Conservation (phyloP, 2,888 invertebrate genomes). For the Melieria crassipennis region DNA sequence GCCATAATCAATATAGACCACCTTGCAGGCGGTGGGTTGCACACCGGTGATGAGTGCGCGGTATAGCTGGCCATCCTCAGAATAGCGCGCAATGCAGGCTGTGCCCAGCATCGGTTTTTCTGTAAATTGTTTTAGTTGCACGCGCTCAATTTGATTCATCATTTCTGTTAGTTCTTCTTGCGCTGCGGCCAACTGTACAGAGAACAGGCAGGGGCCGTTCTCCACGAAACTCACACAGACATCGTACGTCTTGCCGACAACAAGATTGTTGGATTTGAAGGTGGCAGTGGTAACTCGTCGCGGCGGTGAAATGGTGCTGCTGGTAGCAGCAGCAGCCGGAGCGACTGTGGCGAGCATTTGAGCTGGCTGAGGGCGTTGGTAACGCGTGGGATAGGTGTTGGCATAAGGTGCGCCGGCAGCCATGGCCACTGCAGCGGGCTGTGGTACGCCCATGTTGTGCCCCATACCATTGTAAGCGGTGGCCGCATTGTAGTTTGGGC, state of each 20-base stretch:
- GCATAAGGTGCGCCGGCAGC: slow-evolving; percentile 1
- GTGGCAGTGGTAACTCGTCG: slow-evolving; percentile 47
- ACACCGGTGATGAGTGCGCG: slow-evolving; percentile 81
- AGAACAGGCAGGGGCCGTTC: slow-evolving; percentile 82
- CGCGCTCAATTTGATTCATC: slow-evolving; percentile 78
- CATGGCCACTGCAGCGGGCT: slow-evolving; percentile 19
- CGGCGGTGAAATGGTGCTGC: slow-evolving; percentile 6
- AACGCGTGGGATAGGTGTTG: slow-evolving; percentile 35
- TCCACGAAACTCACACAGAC: slow-evolving; percentile 81
- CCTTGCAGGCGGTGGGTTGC: slow-evolving; percentile 76
- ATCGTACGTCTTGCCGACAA: slow-evolving; percentile 71
- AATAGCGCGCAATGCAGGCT: slow-evolving; percentile 79
- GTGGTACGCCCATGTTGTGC: slow-evolving; percentile 16
- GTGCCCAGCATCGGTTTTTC: slow-evolving; percentile 80
- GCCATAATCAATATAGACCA: slow-evolving; percentile 85
- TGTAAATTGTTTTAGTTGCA: slow-evolving; percentile 71
- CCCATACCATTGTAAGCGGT: slow-evolving; percentile 14
- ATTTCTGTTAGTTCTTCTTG: slow-evolving; percentile 72
- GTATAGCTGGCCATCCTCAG: slow-evolving; percentile 75
- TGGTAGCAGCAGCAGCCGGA: slow-evolving; percentile 6
- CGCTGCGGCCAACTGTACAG: slow-evolving; percentile 75
- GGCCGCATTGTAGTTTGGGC: slow-evolving; percentile 37
- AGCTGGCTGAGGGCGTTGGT: slow-evolving; percentile 41
- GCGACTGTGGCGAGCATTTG: slow-evolving; percentile 12
- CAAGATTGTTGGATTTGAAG: slow-evolving; percentile 66